Evolutionary conservation across 2,797 vertebrate species (phyloP).

Genomic region (Taeniopygia guttata): DNA sequence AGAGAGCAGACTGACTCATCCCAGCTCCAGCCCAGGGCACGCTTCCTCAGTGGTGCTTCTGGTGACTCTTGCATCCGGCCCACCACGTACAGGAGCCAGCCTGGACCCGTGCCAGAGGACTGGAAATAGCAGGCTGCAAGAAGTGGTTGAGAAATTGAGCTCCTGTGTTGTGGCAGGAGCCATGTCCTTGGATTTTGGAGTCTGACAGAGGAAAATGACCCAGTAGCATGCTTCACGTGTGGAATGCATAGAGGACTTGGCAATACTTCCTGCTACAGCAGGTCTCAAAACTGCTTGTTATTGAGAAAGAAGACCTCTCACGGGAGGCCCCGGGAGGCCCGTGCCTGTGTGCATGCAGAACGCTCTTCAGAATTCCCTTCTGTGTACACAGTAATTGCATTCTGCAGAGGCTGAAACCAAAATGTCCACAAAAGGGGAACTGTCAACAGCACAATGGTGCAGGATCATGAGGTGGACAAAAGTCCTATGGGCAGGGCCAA

Average conservation of each 20-base stretch:
- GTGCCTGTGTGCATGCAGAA: background rate
- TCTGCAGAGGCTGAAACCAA: background rate
- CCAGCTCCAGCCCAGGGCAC: background rate
- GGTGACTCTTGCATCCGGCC: background rate
- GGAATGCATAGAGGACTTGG: background rate
- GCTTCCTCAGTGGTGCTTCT: background rate
- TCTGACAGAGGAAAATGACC: background rate
- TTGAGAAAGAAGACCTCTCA: background rate
- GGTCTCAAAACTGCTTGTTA: background rate
- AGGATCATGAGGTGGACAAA: background rate
- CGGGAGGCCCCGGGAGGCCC: fast-evolving
- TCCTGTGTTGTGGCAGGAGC: background rate
- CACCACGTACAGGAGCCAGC: background rate
- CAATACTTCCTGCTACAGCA: background rate
- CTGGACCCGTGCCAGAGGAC: background rate
- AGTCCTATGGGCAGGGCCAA: background rate
- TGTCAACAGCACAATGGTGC: background rate
- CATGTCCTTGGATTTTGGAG: background rate
- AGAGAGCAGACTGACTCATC: background rate
- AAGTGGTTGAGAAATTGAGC: background rate
- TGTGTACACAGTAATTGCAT: too few relatives aligned
- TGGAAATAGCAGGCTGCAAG: background rate
- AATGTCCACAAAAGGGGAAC: background rate
- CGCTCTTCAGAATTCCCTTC: background rate
- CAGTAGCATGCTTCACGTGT: fast-evolving